A percentile compares a stretch with the other conserved stretches of the same genome.
These are phyloP conservation scores for Chaenogobius annularis DNA, from an alignment of 2,113 vertebrate genomes.

Conservation along the genomic window DNA sequence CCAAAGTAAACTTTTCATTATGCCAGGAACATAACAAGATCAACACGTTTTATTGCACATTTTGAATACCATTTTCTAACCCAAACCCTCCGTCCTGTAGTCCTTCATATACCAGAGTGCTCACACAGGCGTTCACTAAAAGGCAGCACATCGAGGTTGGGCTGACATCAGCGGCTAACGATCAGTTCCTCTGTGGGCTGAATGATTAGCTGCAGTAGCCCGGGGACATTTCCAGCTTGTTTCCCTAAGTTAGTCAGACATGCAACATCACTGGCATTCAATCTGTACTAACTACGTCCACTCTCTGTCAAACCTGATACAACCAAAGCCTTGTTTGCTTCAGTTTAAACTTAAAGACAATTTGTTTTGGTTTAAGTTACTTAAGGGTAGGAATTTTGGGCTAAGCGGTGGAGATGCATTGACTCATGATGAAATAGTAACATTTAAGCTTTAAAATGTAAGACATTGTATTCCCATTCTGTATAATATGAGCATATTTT, in stretches of 20 bases:
- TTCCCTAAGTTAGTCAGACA: constrained; percentile 74
- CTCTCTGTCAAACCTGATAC: constrained; percentile 11
- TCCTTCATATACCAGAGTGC: constrained; percentile 5
- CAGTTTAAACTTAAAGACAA: neutral
- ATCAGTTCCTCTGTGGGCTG: constrained; percentile 69
- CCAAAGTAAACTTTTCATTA: constrained; percentile 1
- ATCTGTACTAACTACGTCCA: constrained; percentile 39
- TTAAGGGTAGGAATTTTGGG: neutral
- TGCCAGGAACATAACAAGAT: constrained; percentile 8
- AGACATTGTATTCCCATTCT: neutral
- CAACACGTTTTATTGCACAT: neutral
- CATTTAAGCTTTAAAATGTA: neutral
- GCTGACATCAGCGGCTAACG: constrained; percentile 73
- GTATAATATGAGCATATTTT: neutral
- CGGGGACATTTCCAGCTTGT: constrained; percentile 75
- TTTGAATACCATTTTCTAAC: neutral
- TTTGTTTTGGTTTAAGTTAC: neutral
- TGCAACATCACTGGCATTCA: constrained; percentile 62
- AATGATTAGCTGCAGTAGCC: constrained; percentile 76
- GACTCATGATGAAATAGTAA: neutral
- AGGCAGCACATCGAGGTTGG: constrained; percentile 64
- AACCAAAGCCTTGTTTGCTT: constrained; percentile 1
- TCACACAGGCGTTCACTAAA: constrained; percentile 21
- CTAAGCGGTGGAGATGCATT: neutral
- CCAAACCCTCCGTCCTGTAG: neutral